Percentiles rank a stretch among this genome's conserved stretches.
These are phyloP conservation scores for Formica selysi DNA, from an alignment of 1,140 invertebrate species.

Conservation along the genomic window DNA sequence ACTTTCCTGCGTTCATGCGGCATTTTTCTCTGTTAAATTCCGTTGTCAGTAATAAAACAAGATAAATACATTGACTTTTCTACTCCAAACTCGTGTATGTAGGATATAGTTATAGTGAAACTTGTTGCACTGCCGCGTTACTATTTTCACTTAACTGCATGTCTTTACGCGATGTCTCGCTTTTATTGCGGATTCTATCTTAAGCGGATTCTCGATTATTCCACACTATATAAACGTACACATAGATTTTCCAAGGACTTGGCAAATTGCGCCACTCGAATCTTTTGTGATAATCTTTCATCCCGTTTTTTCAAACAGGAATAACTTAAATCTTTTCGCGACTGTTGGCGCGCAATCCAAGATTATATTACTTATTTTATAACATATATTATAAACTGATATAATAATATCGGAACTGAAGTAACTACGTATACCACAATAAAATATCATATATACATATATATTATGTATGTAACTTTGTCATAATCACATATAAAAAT, in stretches of 20 bases:
- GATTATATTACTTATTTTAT: neutral
- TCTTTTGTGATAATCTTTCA: constrained; percentile 1
- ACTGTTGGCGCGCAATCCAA: neutral
- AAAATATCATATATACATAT: neutral
- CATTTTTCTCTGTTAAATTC: neutral
- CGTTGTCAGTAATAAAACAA: neutral
- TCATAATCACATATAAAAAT: neutral
- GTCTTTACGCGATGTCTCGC: neutral
- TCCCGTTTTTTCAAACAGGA: neutral
- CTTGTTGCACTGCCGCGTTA: constrained; percentile 56
- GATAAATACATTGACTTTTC: neutral
- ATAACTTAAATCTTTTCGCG: neutral
- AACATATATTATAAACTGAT: neutral
- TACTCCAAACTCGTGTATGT: neutral
- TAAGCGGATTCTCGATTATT: constrained; percentile 18
- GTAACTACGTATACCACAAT: neutral
- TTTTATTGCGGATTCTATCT: constrained; percentile 20
- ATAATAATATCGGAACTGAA: neutral
- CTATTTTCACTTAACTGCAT: neutral
- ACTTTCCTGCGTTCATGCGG: neutral
- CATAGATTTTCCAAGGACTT: constrained; percentile 45
- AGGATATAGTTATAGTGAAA: neutral
- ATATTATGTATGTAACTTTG: neutral
- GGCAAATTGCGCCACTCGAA: neutral
- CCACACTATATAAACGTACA: neutral